Conservation (phyloP, 2,888 invertebrate species). For the Achlya flavicornis region DNA sequence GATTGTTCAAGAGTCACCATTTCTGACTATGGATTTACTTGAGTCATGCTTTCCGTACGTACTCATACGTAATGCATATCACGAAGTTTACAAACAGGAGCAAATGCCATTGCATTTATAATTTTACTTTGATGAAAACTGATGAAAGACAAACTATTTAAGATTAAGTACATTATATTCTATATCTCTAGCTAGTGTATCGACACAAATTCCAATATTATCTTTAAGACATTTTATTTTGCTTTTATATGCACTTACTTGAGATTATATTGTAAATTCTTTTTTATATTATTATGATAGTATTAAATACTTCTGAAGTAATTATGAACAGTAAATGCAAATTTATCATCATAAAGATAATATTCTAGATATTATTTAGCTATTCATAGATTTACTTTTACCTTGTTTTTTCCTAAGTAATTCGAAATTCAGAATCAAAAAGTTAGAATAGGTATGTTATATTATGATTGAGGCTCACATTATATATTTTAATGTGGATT, state of each 20-base stretch:
- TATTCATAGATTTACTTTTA: neutral
- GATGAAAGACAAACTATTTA: slow-evolving; percentile 39
- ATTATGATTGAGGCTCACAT: slow-evolving; percentile 2
- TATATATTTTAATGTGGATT: neutral
- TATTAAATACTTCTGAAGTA: neutral
- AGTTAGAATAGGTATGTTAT: slow-evolving; percentile 18
- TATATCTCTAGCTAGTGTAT: slow-evolving; percentile 15
- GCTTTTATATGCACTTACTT: slow-evolving; percentile 24
- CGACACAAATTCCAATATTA: slow-evolving; percentile 40
- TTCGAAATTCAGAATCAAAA: neutral
- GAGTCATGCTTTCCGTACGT: slow-evolving; percentile 99
- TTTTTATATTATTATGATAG: slow-evolving; percentile 14
- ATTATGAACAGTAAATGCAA: neutral
- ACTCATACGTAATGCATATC: slow-evolving; percentile 98
- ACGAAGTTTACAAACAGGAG: slow-evolving; percentile 96
- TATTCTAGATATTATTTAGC: neutral
- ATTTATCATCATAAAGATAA: neutral
- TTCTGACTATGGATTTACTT: slow-evolving; percentile 98
- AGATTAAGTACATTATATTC: slow-evolving; percentile 17
- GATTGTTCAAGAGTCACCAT: slow-evolving; percentile 99
- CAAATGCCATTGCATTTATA: slow-evolving; percentile 84
- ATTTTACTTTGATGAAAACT: slow-evolving; percentile 35
- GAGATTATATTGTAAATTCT: slow-evolving; percentile 21
- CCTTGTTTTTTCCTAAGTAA: neutral
- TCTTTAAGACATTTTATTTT: slow-evolving; percentile 20